phyloP scores from a whole-genome alignment of 2,888 invertebrate genomes.

The Carterocephalus palaemon region DNA sequence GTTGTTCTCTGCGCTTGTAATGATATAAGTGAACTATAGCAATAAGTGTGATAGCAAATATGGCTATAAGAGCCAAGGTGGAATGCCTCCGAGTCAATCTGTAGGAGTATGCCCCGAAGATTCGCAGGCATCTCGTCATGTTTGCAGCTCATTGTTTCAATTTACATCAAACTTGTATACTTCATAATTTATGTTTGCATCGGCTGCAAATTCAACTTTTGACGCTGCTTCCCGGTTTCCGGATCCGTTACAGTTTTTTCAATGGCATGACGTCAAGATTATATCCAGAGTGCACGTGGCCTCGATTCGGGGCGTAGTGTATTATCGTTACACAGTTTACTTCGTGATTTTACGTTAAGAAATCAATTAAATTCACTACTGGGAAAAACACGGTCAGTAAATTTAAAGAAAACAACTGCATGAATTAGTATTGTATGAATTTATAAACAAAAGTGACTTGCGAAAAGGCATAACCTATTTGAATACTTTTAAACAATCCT shows the following conservation, averaged over 20 bases:
- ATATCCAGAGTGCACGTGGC: constrained; percentile 23
- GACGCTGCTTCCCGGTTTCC: constrained; percentile 5
- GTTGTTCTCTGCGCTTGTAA: constrained; percentile 48
- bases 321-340: constrained; percentile 7
- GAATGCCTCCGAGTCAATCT: constrained; percentile 62
- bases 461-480: constrained; percentile 1
- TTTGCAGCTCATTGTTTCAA: constrained; percentile 34
- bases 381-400: constrained; percentile 16
- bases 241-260: constrained; percentile 19
- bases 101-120: constrained; percentile 67
- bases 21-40: constrained; percentile 62
- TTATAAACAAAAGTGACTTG: neutral
- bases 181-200: constrained; percentile 5
- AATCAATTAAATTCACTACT: constrained; percentile 1
- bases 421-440: constrained; percentile 6
- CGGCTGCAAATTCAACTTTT: neutral
- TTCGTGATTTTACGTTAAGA: constrained; percentile 4
- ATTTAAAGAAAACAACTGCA: constrained; percentile 13
- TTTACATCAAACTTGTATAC: neutral
- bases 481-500: neutral
- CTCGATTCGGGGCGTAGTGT: constrained; percentile 11
- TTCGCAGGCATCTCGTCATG: constrained; percentile 66
- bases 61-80: constrained; percentile 54
- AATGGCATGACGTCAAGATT: constrained; percentile 21
- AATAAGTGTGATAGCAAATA: constrained; percentile 52